Base-by-base conservation (phyloP, 1,140 invertebrate species). In the Drosophila ohnishii region DNA sequence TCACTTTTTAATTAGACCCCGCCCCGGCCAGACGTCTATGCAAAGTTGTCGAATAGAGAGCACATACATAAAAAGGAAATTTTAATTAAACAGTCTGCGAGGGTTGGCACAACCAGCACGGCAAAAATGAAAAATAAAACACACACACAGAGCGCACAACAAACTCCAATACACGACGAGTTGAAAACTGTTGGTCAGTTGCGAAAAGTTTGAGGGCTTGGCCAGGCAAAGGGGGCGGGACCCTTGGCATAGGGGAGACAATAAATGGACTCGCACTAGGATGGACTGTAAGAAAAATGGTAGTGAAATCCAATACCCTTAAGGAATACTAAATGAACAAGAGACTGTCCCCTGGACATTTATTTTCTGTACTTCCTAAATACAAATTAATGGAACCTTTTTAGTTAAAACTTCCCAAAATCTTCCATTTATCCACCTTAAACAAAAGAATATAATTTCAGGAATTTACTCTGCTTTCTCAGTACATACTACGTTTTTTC, bases 31-130 rank as follows among this genome's bases (percentile, higher is more conserved):
- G 63, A 51, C 45, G 48, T 75, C 59, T 75, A 75, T 64, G 62
- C 73, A 76, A 76, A 69, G 63, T 76, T 2, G 50, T 76, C 64
- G 34, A 59, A 76, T 76, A 66, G 62, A 66, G 28, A 70, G 65
- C 40, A 47, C 40, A 75, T 65, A 66, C 57, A 75, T 65, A 66
- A 57, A 77, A 77, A 71, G 64, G 56, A 78, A 77, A 70, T 77
- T 78, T 77, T 70, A 77, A 77, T 77, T 77, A 77, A 76, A 77
- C 57, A 78, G 73, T 75, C 72, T 75, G 47, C 51, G 28, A 51
- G 62, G 73, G 50, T 56, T 56, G 30, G 25, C 47, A 13, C 70
- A 73, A 30, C 35, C 44, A 44, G 44, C 40, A 56, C 32, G 32
- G 44, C 22, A 60, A 55, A 62, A 39, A 34, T 4, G 10, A 42